Conservation (phyloP, 1,140 invertebrate species). For the Bombus polaris region DNA sequence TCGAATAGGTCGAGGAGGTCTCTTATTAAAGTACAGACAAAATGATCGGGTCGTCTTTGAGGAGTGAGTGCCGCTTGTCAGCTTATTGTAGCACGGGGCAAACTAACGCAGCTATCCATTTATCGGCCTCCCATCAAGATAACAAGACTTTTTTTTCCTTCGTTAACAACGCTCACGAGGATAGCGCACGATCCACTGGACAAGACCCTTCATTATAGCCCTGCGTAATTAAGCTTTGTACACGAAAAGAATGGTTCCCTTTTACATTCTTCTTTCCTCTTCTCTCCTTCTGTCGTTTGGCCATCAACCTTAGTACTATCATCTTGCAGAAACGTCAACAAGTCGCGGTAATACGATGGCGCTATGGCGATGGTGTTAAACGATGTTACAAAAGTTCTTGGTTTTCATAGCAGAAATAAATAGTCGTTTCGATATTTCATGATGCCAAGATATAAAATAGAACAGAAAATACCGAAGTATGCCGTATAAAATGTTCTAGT, state of each 20-base stretch:
- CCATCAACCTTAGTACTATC: neutral
- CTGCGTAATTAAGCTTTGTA: constrained; percentile 64
- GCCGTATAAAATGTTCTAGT: neutral
- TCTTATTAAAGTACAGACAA: constrained; percentile 59
- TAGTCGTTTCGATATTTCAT: no score
- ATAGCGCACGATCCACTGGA: constrained; percentile 26
- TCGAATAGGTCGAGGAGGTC: constrained; percentile 52
- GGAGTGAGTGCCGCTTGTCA: constrained; percentile 58
- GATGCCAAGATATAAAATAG: no score
- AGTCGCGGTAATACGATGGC: neutral
- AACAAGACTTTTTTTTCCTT: constrained; percentile 52
- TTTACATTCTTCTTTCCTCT: no score
- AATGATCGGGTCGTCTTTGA: constrained; percentile 62
- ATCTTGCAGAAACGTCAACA: constrained; percentile 12
- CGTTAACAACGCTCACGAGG: constrained; percentile 40
- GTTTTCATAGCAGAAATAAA: no score
- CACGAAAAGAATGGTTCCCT: constrained; percentile 18
- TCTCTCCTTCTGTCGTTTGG: neutral
- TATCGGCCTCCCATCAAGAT: constrained; percentile 67
- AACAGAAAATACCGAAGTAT: no score
- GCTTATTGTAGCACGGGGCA: constrained; percentile 57
- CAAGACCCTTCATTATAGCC: constrained; percentile 62
- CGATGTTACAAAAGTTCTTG: neutral
- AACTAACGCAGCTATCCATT: constrained; percentile 57
- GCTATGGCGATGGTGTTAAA: no score